Evolutionary conservation across 2,797 vertebrate genomes (phyloP).

Genomic region (Ptychobarbus kaznakovi): DNA sequence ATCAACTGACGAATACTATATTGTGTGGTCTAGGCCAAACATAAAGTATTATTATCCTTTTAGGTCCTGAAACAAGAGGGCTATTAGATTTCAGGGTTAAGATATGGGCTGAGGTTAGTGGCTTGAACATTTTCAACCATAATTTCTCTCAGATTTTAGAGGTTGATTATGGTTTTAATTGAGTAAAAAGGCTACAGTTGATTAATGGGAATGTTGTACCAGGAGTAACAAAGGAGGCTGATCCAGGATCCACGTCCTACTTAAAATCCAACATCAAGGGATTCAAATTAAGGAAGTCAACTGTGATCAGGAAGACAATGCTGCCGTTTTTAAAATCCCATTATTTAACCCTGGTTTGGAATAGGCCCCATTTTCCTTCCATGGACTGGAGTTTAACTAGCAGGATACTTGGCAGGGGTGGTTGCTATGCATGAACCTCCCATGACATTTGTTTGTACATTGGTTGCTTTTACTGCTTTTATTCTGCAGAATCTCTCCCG

Average conservation of each 20-base stretch:
- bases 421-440: background rate
- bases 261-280: conserved; percentile 3
- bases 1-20: background rate
- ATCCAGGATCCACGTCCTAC: conserved; percentile 1
- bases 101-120: background rate
- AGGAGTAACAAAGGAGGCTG: background rate
- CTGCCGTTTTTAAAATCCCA: background rate
- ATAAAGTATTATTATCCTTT: conserved; percentile 1
- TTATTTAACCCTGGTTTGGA: conserved; percentile 9
- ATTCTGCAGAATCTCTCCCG: background rate
- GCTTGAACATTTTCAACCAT: background rate
- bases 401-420: conserved; percentile 21
- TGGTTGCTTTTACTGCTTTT: background rate
- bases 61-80: background rate
- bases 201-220: background rate
- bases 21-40: background rate
- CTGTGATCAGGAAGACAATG: conserved; percentile 14
- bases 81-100: background rate
- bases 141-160: background rate
- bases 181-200: background rate
- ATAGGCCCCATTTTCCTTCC: background rate
- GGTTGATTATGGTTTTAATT: background rate
- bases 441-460: background rate
- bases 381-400: conserved; percentile 16
- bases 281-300: background rate